Evolutionary conservation across 2,888 invertebrate species (phyloP).

Genomic region (Plebejus argus): DNA sequence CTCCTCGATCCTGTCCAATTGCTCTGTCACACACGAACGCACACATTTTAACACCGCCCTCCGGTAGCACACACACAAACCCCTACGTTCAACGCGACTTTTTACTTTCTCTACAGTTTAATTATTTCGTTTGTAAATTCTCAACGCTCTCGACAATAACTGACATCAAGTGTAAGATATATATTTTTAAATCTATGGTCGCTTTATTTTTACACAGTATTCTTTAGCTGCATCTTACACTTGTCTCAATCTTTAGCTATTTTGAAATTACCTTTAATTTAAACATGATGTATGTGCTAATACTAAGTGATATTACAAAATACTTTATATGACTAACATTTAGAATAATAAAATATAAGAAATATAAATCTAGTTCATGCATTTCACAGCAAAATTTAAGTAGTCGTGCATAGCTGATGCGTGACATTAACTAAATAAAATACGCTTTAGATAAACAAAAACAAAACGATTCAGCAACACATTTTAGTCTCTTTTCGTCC

Average conservation of each 20-base stretch:
- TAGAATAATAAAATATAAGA: slow-evolving; percentile 59
- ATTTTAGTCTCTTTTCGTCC: slow-evolving; percentile 52
- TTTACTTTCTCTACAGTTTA: slow-evolving; percentile 41
- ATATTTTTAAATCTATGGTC: slow-evolving; percentile 46
- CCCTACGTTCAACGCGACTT: slow-evolving; percentile 54
- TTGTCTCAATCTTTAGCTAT: slow-evolving; percentile 63
- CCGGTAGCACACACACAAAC: slow-evolving; percentile 54
- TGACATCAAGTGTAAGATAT: slow-evolving; percentile 74
- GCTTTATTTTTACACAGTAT: neutral
- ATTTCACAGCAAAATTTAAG: slow-evolving; percentile 75
- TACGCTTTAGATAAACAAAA: slow-evolving; percentile 54
- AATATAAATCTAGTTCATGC: slow-evolving; percentile 69
- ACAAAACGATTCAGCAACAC: slow-evolving; percentile 48
- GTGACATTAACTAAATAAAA: slow-evolving; percentile 73
- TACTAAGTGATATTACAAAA: slow-evolving; percentile 67
- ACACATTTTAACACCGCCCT: slow-evolving; percentile 58
- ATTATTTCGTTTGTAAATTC: slow-evolving; percentile 67
- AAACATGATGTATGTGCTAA: slow-evolving; percentile 77
- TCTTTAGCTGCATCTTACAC: slow-evolving; percentile 64
- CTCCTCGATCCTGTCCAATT: slow-evolving; percentile 99
- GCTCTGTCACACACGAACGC: slow-evolving; percentile 86
- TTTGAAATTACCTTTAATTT: slow-evolving; percentile 65
- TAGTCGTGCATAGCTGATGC: slow-evolving; percentile 80
- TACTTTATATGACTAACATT: slow-evolving; percentile 70
- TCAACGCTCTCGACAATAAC: slow-evolving; percentile 80